Evolutionary conservation across 2,888 invertebrate genomes (phyloP).

Genomic region (Uropetala carovei): DNA sequence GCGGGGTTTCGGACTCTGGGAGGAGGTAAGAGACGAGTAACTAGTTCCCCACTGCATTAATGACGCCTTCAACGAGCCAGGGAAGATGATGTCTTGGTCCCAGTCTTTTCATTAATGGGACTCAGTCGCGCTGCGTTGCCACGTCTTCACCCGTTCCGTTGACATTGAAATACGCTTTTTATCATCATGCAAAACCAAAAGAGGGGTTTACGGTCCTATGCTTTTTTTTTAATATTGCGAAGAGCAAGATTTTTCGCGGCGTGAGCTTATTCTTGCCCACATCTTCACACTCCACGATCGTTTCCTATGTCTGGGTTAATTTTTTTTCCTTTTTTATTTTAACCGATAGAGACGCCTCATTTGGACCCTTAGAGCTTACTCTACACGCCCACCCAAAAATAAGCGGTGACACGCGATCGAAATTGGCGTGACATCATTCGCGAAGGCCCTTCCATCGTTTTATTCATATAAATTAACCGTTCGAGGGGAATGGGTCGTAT

Average conservation of each 20-base stretch:
- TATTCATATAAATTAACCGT: slow-evolving; percentile 29
- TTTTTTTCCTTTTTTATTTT: too few relatives aligned
- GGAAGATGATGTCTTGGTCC: slow-evolving; percentile 18
- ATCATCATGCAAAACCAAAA: neutral
- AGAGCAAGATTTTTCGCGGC: too few relatives aligned
- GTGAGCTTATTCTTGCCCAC: too few relatives aligned
- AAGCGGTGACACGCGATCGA: slow-evolving; percentile 44
- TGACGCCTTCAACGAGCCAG: slow-evolving; percentile 6
- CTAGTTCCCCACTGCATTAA: slow-evolving; percentile 20
- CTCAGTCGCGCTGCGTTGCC: neutral
- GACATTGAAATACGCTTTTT: slow-evolving; percentile 9
- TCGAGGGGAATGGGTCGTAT: slow-evolving; percentile 25
- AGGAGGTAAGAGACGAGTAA: neutral
- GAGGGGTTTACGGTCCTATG: neutral
- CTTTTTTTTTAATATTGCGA: too few relatives aligned
- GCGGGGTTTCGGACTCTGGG: neutral
- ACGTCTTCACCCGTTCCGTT: neutral
- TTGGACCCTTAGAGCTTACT: neutral
- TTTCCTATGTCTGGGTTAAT: too few relatives aligned
- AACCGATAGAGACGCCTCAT: too few relatives aligned
- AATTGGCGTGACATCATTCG: slow-evolving; percentile 44
- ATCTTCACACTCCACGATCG: too few relatives aligned
- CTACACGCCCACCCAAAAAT: neutral
- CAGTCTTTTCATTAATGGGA: slow-evolving; percentile 13
- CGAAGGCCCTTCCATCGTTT: neutral